Evolutionary conservation across 2,113 vertebrate genomes (phyloP).

Genomic region (Hystrix brachyura): DNA sequence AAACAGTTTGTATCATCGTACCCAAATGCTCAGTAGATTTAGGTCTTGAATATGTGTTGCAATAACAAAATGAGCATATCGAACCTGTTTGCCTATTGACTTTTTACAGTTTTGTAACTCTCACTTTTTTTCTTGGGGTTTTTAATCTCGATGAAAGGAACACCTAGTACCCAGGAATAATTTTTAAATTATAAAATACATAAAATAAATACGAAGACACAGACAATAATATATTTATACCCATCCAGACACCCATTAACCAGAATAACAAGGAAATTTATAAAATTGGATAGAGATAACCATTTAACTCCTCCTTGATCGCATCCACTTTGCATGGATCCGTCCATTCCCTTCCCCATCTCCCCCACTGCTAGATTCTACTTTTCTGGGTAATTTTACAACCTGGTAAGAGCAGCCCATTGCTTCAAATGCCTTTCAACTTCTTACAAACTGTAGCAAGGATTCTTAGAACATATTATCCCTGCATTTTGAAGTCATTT

Average conservation of each 20-base stretch:
- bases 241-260: background rate
- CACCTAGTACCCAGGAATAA: background rate
- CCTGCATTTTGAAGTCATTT: constrained; percentile 18
- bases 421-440: background rate
- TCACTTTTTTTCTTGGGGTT: background rate
- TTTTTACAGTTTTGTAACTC: constrained; percentile 10
- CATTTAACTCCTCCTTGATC: background rate
- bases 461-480: background rate
- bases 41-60: background rate
- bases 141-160: background rate
- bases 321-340: rapidly evolving
- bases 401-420: background rate
- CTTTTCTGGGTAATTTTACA: background rate
- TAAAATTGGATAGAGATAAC: background rate
- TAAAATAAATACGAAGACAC: background rate
- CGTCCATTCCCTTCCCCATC: background rate
- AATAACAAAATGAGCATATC: background rate
- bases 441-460: background rate
- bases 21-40: background rate
- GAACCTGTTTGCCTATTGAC: background rate
- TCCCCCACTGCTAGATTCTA: background rate
- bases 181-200: background rate
- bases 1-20: background rate
- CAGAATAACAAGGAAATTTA: background rate
- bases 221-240: background rate